Evolutionary conservation across 2,888 invertebrate species (phyloP), one percentile per base, ranked within the genome.

Genomic region (Plemyria rubiginata): DNA sequence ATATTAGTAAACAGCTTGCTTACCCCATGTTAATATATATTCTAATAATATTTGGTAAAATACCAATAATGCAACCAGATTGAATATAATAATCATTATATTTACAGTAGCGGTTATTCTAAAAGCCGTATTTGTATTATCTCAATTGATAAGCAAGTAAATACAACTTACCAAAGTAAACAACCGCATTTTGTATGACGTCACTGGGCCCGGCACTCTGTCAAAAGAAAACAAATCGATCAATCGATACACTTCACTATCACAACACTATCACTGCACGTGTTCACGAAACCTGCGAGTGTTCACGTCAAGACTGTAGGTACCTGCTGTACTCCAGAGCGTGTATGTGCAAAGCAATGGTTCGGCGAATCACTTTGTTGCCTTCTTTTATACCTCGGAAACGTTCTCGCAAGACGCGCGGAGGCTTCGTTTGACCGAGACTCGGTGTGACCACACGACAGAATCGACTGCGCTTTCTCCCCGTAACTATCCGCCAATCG

Each of bases 371-470:
- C 82, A 82, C 82, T 76, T 77, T 79, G 87, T 80, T 81, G 82
- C 84, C 80, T 87, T 88, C 92, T 92, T 92, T 87, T 92, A 92
- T 92, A 92, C 91, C 87, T 87, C 88, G 91, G 91, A 92, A 91
- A 89, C 84, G 84, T 86, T 85, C 84, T 79, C 86, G 77, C 80
- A 79, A 88, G 91, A 91, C 87, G 90, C 86, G 82, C 84, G 67
- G 78, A 79, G 77, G 77, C 82, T 80, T 75, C 78, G 82, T 78
- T 80, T 81, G 84, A 78, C 90, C 87, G 84, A 89, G 48, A 1
- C 45, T 45, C 45, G 4, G 45, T 45, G 45, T 45, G 73, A 57
- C 71, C 67, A 61, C 74, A 54, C 87, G 84, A 75, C 78, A 51
- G 77, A 85, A 73, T 71, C 67, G 71, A 66, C 77, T 86, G 90